These are phyloP conservation scores for Sciurus carolinensis DNA, from an alignment of 2,797 vertebrate species.

Conservation along the genomic window DNA sequence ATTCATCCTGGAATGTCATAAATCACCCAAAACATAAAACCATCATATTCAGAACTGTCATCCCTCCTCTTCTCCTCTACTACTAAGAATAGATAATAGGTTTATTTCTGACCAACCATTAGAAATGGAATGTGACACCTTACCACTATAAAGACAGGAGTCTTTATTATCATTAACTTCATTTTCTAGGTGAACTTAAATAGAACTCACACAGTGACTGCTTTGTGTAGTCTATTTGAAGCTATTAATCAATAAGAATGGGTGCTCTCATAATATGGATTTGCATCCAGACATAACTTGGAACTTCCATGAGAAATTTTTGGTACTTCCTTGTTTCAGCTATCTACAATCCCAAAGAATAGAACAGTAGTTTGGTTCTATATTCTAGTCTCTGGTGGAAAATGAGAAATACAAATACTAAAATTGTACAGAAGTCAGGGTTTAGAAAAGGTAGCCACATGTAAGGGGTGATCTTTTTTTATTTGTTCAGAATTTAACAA, in stretches of 20 bases:
- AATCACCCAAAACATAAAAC: conserved; percentile 9
- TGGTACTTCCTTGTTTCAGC: conserved; percentile 45
- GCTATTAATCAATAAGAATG: conserved; percentile 28
- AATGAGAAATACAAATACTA: conserved; percentile 31
- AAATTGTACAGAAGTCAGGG: conserved; percentile 52
- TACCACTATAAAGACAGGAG: background rate
- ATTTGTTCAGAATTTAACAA: conserved; percentile 35
- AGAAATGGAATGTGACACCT: background rate
- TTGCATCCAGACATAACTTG: conserved; percentile 33
- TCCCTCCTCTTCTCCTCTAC: background rate
- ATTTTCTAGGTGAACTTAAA: conserved; percentile 32
- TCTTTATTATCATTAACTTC: background rate
- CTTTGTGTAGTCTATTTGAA: conserved; percentile 45
- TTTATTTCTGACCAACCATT: background rate
- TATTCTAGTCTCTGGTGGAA: conserved; percentile 6
- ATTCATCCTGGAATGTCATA: conserved; percentile 17
- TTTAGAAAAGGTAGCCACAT: conserved; percentile 30
- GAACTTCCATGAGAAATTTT: conserved; percentile 55
- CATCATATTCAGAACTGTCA: background rate
- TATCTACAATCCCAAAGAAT: conserved; percentile 35
- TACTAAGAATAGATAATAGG: conserved; percentile 12
- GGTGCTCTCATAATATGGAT: conserved; percentile 23
- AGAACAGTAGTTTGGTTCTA: conserved; percentile 31
- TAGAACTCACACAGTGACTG: background rate
- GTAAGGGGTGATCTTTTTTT: conserved; percentile 2